Evolutionary conservation across 2,888 invertebrate genomes (phyloP), one percentile per base, ranked within the genome.

Genomic region (Ennomos erosarius): DNA sequence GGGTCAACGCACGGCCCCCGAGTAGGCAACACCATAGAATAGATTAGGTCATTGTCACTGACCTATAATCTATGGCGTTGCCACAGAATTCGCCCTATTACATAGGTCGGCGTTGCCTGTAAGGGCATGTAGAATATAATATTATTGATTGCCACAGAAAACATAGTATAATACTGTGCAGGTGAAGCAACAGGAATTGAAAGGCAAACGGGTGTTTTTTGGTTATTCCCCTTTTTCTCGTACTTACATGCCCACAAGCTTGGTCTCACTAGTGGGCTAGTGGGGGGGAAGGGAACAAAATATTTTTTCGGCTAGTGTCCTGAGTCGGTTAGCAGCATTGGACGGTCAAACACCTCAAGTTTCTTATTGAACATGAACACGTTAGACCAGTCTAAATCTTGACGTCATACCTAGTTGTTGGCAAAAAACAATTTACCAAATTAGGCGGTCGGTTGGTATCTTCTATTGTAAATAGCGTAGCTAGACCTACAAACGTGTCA

Each of bases 141-240:
- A 26, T 1, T 26, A 26, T 26, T 26, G 26, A 26, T 26, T 26
- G 4, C 26, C 26, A 26, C 26, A 26, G 26, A n/a, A n/a, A 16
- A 1, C 16, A 26, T 26, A 6, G 6, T 26, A 26, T 26, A 26
- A 6, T 26, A 26, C 26, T 26, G 5, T 4, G 42, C 46, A 42
- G 33, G 42, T 43, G 26, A 56, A 61, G 56, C 52, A 61, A 61
- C 57, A 61, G 36, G 54, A 57, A 57, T 53, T 55, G 48, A 54
- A 50, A 55, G 48, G 47, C 26, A 5, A 26, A 26, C 39, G 48
- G 38, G 38, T 48, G 43, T 55, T 35, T 9, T 55, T 50, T n/a
- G n/a, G n/a, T n/a, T n/a, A n/a, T n/a, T n/a, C n/a, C n/a, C n/a
- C n/a, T n/a, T n/a, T n/a, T n/a, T n/a, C n/a, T n/a, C n/a, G n/a